phyloP scores from a whole-genome alignment of 2,888 invertebrate genomes.

The Synergus laeviventris region DNA sequence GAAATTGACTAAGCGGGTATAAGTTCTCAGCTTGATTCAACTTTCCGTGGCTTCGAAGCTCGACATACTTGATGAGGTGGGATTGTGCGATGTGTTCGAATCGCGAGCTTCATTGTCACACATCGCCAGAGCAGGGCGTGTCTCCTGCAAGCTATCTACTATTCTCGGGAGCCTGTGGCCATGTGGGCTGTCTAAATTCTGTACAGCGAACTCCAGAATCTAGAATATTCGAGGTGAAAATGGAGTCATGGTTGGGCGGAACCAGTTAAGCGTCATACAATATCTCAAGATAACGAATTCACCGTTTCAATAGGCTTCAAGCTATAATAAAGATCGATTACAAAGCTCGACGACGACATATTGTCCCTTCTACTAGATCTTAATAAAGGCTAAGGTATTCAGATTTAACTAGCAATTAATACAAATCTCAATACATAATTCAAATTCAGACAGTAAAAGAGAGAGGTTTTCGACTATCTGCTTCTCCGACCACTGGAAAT shows the following conservation, averaged over 20 bases:
- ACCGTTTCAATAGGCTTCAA: constrained; percentile 13
- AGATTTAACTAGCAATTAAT: background rate
- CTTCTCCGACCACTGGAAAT: background rate
- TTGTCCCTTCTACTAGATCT: background rate
- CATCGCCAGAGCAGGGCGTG: constrained; percentile 39
- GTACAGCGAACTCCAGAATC: constrained; percentile 41
- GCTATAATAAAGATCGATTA: constrained; percentile 26
- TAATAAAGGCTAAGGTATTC: background rate
- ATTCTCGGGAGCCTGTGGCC: constrained; percentile 44
- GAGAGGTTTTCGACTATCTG: background rate
- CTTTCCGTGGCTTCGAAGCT: constrained; percentile 38
- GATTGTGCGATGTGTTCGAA: constrained; percentile 51
- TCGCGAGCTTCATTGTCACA: constrained; percentile 45
- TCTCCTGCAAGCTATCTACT: constrained; percentile 41
- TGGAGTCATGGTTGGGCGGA: constrained; percentile 34
- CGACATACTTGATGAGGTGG: constrained; percentile 48
- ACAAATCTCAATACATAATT: background rate
- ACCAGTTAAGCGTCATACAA: constrained; percentile 31
- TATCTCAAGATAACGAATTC: constrained; percentile 31
- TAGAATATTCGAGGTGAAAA: constrained; percentile 30
- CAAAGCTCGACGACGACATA: background rate
- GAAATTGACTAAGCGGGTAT: constrained; percentile 31
- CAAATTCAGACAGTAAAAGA: background rate
- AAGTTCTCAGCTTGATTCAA: constrained; percentile 27
- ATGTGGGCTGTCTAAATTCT: constrained; percentile 46